Percentiles rank a stretch among this genome's conserved stretches.
These are phyloP conservation scores for Lutraria lutraria DNA, from an alignment of 2,888 invertebrate species.

Conservation along the genomic window DNA sequence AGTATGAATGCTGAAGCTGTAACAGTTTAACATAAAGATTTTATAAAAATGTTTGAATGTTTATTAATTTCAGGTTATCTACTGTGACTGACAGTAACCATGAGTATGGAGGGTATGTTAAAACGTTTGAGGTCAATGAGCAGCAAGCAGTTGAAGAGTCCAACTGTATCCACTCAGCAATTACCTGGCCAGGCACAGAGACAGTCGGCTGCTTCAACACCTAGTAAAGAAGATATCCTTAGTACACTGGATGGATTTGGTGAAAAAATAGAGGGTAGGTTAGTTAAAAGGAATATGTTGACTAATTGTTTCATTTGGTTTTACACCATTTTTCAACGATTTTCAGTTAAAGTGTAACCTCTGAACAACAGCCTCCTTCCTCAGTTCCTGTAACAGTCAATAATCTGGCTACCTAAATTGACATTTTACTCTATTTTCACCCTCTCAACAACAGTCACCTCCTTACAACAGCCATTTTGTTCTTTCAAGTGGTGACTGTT, in stretches of 20 bases:
- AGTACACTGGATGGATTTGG: conserved; percentile 80
- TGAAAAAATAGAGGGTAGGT: conserved; percentile 66
- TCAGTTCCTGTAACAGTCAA: no score
- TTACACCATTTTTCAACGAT: no score
- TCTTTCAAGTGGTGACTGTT: no score
- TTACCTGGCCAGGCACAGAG: conserved; percentile 22
- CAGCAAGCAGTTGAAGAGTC: conserved; percentile 53
- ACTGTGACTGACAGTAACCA: not conserved
- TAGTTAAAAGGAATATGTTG: not conserved
- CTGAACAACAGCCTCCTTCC: no score
- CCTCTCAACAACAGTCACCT: no score
- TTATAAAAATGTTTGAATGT: not conserved
- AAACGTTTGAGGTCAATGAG: conserved; percentile 67
- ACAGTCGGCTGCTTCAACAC: conserved; percentile 47
- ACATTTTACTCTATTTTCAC: no score
- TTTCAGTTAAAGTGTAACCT: no score
- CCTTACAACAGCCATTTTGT: no score
- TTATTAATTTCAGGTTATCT: not conserved
- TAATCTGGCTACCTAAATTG: no score
- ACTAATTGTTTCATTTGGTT: no score
- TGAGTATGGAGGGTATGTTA: conserved; percentile 65
- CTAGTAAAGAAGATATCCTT: conserved; percentile 82
- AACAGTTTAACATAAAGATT: not conserved
- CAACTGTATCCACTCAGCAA: conserved; percentile 29
- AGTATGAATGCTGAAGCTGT: not conserved